These are phyloP conservation scores for Lemur catta DNA, from an alignment of 2,797 vertebrate genomes.

Conservation along the genomic window DNA sequence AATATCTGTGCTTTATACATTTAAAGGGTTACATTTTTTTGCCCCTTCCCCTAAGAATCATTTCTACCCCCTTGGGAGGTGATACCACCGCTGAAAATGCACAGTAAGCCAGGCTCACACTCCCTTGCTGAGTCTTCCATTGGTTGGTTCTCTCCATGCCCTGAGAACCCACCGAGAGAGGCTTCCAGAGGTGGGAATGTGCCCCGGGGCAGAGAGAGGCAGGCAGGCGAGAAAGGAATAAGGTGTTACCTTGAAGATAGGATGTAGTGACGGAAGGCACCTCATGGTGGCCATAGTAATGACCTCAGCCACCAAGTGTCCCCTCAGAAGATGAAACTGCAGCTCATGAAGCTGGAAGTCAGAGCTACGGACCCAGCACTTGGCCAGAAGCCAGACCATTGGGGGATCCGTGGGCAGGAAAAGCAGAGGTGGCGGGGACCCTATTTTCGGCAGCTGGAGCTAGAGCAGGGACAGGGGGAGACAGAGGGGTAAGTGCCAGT, in stretches of 20 bases:
- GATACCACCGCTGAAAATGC: background rate
- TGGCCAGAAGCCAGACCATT: conserved; percentile 87
- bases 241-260: conserved; percentile 85
- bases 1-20: background rate
- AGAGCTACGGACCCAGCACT: conserved; percentile 88
- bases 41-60: background rate
- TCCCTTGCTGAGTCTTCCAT: background rate
- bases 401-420: conserved; percentile 86
- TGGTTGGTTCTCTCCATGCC: background rate
- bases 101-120: background rate
- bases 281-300: conserved; percentile 86
- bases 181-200: background rate
- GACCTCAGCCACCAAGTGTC: conserved; percentile 88
- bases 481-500: background rate
- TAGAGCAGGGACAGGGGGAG: background rate
- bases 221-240: background rate
- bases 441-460: conserved; percentile 68
- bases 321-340: conserved; percentile 88
- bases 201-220: background rate
- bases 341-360: conserved; percentile 90
- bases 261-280: conserved; percentile 87
- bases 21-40: background rate
- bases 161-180: background rate
- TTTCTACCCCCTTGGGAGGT: background rate
- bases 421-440: conserved; percentile 68